Evolutionary conservation across 2,888 invertebrate species (phyloP).

Genomic region (Dendrolimus houi): DNA sequence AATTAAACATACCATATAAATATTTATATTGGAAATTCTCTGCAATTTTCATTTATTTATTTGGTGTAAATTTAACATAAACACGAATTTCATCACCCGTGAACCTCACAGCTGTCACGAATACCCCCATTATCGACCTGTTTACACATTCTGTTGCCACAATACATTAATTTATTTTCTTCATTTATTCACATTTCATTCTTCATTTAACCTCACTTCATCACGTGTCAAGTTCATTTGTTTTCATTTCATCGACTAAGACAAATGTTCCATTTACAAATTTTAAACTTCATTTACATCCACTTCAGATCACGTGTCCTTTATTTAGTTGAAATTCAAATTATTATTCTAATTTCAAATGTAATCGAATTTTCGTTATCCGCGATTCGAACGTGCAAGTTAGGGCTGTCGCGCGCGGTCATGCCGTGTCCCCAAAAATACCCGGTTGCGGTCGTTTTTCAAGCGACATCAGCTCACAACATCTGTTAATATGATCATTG

Average conservation of each 20-base stretch:
- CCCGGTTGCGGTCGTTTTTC: constrained; percentile 67
- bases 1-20: no score
- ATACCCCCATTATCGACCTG: constrained; percentile 55
- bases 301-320: no score
- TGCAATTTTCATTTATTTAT: background rate
- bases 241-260: background rate
- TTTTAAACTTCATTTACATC: no score
- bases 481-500: constrained; percentile 77
- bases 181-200: constrained; percentile 13
- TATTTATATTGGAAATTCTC: no score
- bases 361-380: background rate
- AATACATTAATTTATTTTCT: constrained; percentile 14
- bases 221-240: background rate
- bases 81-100: constrained; percentile 2
- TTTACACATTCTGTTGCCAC: constrained; percentile 59
- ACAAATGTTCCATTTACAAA: no score
- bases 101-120: constrained; percentile 20
- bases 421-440: constrained; percentile 55
- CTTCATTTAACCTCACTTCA: constrained; percentile 7
- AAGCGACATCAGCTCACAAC: constrained; percentile 74
- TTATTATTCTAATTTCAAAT: no score
- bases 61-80: background rate
- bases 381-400: constrained; percentile 8
- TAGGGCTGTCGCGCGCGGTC: background rate
- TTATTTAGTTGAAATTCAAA: no score